Percentiles rank a stretch among this genome's conserved stretches.
Evolutionary conservation across 2,113 vertebrate species (phyloP).

Genomic region (Gasterosteus nipponicus): DNA sequence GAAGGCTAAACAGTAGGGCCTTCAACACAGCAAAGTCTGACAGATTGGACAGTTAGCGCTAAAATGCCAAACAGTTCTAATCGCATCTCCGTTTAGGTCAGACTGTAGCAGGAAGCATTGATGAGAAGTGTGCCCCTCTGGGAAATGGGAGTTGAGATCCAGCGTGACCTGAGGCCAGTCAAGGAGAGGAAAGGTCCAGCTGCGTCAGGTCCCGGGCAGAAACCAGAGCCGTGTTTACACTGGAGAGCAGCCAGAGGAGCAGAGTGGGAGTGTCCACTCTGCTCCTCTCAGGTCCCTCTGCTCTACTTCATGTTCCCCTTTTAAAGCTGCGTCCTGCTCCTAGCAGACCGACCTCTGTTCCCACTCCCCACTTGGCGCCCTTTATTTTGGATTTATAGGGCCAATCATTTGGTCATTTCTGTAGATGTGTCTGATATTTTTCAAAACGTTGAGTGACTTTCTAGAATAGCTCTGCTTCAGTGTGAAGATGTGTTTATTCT

Average conservation of each 20-base stretch:
- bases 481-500: conserved; percentile 33
- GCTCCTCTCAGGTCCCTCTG: conserved; percentile 47
- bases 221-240: conserved; percentile 76
- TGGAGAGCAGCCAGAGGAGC: conserved; percentile 60
- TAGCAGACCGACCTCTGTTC: conserved; percentile 19
- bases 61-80: conserved; percentile 41
- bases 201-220: conserved; percentile 61
- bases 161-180: conserved; percentile 60
- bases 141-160: conserved; percentile 65
- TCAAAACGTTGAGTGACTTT: conserved; percentile 30
- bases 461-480: conserved; percentile 35
- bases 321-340: conserved; percentile 39
- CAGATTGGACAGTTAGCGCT: conserved; percentile 31
- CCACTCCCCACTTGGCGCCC: neutral
- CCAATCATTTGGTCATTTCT: neutral
- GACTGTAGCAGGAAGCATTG: conserved; percentile 69
- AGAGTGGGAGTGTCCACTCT: conserved; percentile 49
- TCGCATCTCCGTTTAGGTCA: conserved; percentile 54
- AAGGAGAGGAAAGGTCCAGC: conserved; percentile 64
- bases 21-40: conserved; percentile 32
- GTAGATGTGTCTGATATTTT: neutral
- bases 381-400: conserved; percentile 10
- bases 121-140: conserved; percentile 66
- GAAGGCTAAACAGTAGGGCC: conserved; percentile 7
- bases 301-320: conserved; percentile 45